Percentiles rank a stretch among this genome's conserved stretches.
Evolutionary conservation across 2,797 vertebrate species (phyloP).

Genomic region (Florisuga fusca): DNA sequence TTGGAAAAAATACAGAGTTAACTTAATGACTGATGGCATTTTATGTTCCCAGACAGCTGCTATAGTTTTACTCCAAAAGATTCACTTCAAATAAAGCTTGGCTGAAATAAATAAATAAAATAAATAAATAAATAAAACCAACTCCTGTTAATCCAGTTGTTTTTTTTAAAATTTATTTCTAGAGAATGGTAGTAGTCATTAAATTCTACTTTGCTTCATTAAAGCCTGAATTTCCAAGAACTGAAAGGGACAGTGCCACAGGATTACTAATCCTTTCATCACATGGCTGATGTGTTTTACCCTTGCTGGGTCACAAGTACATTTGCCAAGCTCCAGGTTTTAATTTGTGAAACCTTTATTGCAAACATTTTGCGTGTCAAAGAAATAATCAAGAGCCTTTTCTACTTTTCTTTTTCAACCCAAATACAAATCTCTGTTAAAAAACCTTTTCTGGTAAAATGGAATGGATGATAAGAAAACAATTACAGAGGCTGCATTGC

Average conservation of each 20-base stretch:
- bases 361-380: background rate
- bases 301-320: background rate
- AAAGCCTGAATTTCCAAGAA: constrained; percentile 6
- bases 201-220: constrained; percentile 13
- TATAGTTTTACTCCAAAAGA: background rate
- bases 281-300: background rate
- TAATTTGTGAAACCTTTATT: constrained; percentile 1
- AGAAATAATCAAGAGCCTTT: background rate
- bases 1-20: background rate
- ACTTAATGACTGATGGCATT: background rate
- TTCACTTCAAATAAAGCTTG: background rate
- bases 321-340: background rate
- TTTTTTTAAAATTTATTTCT: background rate
- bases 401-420: background rate
- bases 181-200: background rate
- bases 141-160: background rate
- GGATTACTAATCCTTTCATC: constrained; percentile 3
- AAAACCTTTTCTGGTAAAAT: background rate
- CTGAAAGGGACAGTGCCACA: background rate
- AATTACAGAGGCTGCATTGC: background rate
- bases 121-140: background rate
- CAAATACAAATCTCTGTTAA: background rate
- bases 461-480: background rate
- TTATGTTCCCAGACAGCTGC: background rate
- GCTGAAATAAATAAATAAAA: background rate